phyloP scores from a whole-genome alignment of 2,797 vertebrate species.

The Chelonia mydas region DNA sequence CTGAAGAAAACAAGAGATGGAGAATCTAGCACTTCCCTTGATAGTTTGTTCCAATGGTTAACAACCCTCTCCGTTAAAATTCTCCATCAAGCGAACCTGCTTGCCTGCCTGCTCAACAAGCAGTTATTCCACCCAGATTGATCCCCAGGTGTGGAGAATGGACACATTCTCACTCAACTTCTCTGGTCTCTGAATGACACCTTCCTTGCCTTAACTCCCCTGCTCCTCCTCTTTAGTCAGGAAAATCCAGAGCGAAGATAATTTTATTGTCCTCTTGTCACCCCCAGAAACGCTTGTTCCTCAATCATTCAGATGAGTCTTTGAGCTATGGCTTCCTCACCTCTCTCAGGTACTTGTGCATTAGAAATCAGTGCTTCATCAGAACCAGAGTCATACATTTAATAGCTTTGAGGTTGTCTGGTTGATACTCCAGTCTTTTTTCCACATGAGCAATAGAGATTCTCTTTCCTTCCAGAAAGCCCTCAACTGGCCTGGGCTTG shows the following conservation, averaged over 20 bases:
- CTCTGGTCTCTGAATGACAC: not conserved
- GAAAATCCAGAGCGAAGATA: not conserved
- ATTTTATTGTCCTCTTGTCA: not conserved
- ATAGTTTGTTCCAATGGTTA: not conserved
- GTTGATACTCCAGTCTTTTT: not conserved
- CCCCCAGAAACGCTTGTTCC: not conserved
- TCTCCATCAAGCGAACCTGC: not conserved
- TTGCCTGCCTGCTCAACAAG: not conserved
- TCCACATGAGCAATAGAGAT: not conserved
- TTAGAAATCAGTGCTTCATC: not conserved
- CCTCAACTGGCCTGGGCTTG: not conserved
- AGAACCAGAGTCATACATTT: not conserved
- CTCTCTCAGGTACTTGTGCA: fast-evolving
- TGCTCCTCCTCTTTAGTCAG: not conserved
- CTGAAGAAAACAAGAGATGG: not conserved
- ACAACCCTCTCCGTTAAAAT: not conserved
- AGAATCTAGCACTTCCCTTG: not conserved
- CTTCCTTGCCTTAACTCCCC: not conserved
- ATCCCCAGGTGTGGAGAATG: not conserved
- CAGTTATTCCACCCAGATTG: not conserved
- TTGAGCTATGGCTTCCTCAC: not conserved
- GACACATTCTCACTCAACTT: not conserved
- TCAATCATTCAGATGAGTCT: not conserved
- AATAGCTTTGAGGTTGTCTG: not conserved
- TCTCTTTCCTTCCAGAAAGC: not conserved